phyloP scores from a whole-genome alignment of 2,888 invertebrate genomes.

The Leptarthrus brevirostris region DNA sequence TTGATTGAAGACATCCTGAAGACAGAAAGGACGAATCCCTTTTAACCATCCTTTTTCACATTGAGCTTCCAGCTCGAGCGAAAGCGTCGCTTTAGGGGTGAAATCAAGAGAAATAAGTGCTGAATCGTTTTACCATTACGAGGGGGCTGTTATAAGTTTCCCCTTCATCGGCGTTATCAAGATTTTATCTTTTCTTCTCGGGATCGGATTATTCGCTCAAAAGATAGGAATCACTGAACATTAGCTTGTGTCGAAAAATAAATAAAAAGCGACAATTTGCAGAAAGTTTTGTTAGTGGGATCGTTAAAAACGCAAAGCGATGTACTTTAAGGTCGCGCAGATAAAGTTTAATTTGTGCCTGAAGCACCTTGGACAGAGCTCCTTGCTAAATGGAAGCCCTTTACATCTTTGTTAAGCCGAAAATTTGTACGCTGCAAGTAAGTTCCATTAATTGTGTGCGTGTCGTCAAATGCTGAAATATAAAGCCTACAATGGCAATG shows the following conservation, averaged over 20 bases:
- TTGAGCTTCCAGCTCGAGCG: background rate
- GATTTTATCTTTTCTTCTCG: slow-evolving; percentile 28
- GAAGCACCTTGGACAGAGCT: too few relatives aligned
- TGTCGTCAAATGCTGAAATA: slow-evolving; percentile 20
- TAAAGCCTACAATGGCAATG: background rate
- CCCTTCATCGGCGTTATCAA: slow-evolving; percentile 27
- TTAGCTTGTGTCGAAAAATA: background rate
- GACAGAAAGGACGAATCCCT: slow-evolving; percentile 40
- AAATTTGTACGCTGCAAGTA: background rate
- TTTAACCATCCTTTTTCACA: slow-evolving; percentile 20
- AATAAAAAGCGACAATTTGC: background rate
- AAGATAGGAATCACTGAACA: background rate
- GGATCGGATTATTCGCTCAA: slow-evolving; percentile 22
- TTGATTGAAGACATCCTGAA: slow-evolving; percentile 49
- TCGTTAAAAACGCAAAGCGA: background rate
- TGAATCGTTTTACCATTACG: slow-evolving; percentile 45
- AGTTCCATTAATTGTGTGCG: slow-evolving; percentile 35
- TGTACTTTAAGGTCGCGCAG: background rate
- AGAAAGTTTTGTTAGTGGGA: background rate
- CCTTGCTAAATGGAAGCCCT: too few relatives aligned
- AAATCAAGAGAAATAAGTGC: slow-evolving; percentile 47
- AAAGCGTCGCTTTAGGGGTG: slow-evolving; percentile 30
- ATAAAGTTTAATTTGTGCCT: slow-evolving; percentile 15
- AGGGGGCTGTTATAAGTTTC: slow-evolving; percentile 34
- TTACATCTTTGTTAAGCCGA: background rate